Conservation (phyloP, 2,888 invertebrate species). For the Lepidochrysops patricia region DNA sequence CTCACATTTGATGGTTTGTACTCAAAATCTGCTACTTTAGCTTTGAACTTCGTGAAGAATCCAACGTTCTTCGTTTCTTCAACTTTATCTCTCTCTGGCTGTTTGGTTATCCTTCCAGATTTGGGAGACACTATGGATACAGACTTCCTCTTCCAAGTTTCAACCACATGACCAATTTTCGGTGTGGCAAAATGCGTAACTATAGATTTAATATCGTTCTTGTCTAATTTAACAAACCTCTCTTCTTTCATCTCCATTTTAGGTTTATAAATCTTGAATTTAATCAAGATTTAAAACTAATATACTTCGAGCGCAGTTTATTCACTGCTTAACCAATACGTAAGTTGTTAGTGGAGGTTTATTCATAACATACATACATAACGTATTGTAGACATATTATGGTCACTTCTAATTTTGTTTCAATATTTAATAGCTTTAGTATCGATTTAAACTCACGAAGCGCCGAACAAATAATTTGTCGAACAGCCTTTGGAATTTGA, state of each 20-base stretch:
- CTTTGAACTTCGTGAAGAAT: constrained; percentile 46
- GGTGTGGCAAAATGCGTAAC: constrained; percentile 39
- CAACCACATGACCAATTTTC: constrained; percentile 32
- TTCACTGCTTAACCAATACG: too few species aligned
- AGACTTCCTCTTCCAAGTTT: constrained; percentile 50
- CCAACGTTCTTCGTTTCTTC: constrained; percentile 28
- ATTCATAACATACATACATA: not conserved
- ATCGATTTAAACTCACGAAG: not conserved
- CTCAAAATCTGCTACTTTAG: constrained; percentile 51
- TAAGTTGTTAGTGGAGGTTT: too few species aligned
- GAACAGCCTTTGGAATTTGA: not conserved
- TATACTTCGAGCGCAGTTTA: too few species aligned
- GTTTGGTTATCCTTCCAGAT: constrained; percentile 42
- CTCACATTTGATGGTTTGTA: constrained; percentile 48
- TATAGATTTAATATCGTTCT: constrained; percentile 43
- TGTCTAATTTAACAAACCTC: constrained; percentile 38
- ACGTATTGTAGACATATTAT: not conserved
- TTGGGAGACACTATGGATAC: constrained; percentile 55
- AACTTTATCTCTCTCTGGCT: constrained; percentile 16
- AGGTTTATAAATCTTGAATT: not conserved
- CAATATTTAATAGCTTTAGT: not conserved
- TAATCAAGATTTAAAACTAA: not conserved
- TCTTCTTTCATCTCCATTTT: constrained; percentile 47
- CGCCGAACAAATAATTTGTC: not conserved
- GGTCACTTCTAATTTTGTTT: not conserved